These are phyloP conservation scores for Phocoena sinus DNA, from an alignment of 2,113 vertebrate species.

Conservation along the genomic window DNA sequence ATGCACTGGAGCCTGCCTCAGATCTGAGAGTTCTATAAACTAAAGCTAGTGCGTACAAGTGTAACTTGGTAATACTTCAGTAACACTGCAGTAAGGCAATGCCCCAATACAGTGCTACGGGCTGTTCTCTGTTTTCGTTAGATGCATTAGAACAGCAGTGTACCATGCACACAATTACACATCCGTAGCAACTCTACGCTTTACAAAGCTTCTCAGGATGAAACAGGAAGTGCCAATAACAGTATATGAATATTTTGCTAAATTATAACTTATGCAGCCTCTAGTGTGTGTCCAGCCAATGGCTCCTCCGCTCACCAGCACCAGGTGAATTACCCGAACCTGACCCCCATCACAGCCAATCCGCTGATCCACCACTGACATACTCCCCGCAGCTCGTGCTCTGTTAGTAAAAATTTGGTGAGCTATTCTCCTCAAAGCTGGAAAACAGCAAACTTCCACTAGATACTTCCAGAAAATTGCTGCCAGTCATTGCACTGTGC, in stretches of 20 bases:
- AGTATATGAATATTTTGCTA: background rate
- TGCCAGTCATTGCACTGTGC: background rate
- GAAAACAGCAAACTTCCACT: background rate
- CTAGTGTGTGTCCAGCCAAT: background rate
- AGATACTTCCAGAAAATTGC: conserved; percentile 8
- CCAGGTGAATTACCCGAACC: background rate
- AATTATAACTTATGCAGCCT: background rate
- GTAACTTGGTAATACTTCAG: background rate
- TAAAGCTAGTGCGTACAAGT: background rate
- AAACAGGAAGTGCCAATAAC: background rate
- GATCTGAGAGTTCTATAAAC: background rate
- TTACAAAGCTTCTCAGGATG: background rate
- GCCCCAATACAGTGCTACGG: rapidly evolving
- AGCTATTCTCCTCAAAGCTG: background rate
- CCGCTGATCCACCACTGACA: background rate
- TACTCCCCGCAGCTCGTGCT: background rate
- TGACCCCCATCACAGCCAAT: background rate
- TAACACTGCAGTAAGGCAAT: background rate
- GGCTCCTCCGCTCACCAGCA: background rate
- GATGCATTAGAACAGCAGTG: background rate
- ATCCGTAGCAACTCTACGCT: background rate
- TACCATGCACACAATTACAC: background rate
- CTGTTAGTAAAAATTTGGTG: background rate
- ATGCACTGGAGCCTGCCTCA: background rate
- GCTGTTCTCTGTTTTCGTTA: background rate